phyloP scores from a whole-genome alignment of 2,113 vertebrate genomes.

The Myotis brandtii region DNA sequence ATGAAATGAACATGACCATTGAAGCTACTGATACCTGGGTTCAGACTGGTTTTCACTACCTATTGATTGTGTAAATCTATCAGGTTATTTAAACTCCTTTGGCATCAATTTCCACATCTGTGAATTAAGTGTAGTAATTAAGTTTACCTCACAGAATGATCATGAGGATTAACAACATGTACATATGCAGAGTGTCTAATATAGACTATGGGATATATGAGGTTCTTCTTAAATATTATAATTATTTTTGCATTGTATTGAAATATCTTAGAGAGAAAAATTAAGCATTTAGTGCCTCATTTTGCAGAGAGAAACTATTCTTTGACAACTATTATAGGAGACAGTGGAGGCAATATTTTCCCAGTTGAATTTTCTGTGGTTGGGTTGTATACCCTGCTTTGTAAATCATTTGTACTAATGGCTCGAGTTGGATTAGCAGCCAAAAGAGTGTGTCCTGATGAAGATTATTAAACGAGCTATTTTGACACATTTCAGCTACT shows the following conservation, averaged over 20 bases:
- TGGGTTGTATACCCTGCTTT: not conserved
- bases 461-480: not conserved
- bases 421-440: not conserved
- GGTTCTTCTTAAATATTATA: not conserved
- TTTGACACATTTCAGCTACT: not conserved
- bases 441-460: not conserved
- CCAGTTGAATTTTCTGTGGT: not conserved
- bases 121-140: slow-evolving; percentile 1
- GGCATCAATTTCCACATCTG: not conserved
- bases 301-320: not conserved
- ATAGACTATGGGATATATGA: not conserved
- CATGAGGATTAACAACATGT: not conserved
- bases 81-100: not conserved
- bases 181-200: not conserved
- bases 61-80: not conserved
- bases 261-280: not conserved
- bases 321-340: not conserved
- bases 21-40: not conserved
- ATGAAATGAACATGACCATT: not conserved
- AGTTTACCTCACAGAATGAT: not conserved
- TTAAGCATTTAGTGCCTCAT: not conserved
- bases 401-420: not conserved
- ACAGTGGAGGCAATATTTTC: not conserved
- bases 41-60: not conserved
- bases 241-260: slow-evolving; percentile 14